These are phyloP conservation scores for Castor canadensis DNA, from an alignment of 2,113 vertebrate species.

Conservation along the genomic window DNA sequence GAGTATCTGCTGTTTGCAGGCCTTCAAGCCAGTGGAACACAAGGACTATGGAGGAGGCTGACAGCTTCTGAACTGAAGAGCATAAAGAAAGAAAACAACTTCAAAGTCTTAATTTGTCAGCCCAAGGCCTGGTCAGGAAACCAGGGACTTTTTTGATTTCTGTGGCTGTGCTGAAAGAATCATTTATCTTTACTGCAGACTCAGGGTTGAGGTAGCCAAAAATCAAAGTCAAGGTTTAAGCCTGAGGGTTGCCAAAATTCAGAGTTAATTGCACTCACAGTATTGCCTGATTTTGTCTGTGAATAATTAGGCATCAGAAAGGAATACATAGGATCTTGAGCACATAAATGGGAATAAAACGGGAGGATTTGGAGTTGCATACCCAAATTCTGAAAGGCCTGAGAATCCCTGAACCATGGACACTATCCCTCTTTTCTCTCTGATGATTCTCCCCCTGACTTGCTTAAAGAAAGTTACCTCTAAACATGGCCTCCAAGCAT, in stretches of 20 bases:
- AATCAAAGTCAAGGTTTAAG: not conserved
- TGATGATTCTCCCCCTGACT: too few relatives aligned
- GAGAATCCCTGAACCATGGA: not conserved
- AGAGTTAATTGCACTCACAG: not conserved
- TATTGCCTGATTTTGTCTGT: not conserved
- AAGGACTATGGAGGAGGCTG: not conserved
- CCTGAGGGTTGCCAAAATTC: not conserved
- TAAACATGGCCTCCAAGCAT: not conserved
- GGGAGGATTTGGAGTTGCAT: not conserved
- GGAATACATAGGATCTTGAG: not conserved
- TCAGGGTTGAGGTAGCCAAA: not conserved
- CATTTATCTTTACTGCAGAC: not conserved
- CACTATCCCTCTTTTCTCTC: too few relatives aligned
- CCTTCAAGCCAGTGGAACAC: not conserved
- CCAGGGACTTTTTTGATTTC: not conserved
- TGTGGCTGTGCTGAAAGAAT: not conserved
- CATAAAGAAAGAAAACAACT: not conserved
- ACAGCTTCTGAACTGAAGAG: not conserved
- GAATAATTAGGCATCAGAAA: too few relatives aligned
- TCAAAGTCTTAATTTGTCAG: not conserved
- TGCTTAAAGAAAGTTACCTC: not conserved
- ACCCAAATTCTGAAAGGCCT: not conserved
- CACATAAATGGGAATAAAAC: not conserved
- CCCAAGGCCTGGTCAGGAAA: not conserved
- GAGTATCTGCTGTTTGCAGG: not conserved